phyloP scores from a whole-genome alignment of 2,888 invertebrate genomes.

The Gryllus longicercus region DNA sequence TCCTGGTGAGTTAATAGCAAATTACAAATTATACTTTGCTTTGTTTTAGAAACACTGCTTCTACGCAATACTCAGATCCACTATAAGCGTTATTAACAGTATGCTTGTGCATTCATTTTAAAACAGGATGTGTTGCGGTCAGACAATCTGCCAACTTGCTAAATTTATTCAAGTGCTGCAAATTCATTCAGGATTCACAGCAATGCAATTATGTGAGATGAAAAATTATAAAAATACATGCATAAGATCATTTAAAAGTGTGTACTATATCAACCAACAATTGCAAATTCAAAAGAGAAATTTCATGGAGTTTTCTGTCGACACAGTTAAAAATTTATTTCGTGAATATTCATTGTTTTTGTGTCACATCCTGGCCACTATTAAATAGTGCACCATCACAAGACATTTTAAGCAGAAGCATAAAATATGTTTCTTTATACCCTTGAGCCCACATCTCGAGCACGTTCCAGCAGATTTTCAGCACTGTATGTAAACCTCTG shows the following conservation, averaged over 20 bases:
- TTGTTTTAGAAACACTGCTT: conserved; percentile 18
- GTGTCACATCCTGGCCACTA: conserved; percentile 3
- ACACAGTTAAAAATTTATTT: no score
- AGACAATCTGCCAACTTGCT: neutral
- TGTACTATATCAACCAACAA: neutral
- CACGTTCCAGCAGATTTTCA: conserved; percentile 59
- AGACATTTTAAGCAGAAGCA: conserved; percentile 3
- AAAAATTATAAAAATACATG: neutral
- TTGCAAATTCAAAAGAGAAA: neutral
- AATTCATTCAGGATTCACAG: neutral
- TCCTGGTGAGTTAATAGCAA: conserved; percentile 28
- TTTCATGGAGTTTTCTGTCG: no score
- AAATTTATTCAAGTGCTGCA: neutral
- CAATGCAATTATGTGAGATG: conserved; percentile 1
- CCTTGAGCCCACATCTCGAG: conserved; percentile 39
- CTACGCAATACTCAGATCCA: neutral
- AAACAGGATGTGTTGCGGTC: neutral
- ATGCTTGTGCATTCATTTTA: neutral
- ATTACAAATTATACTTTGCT: conserved; percentile 11
- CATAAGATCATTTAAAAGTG: neutral
- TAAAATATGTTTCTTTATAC: neutral
- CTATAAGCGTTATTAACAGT: neutral
- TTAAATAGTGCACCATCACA: neutral
- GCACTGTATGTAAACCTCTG: conserved; percentile 84
- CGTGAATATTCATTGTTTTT: neutral